Conservation (phyloP, 30 jellyfish, hydroid and myxozoan genomes). For the Morbakka virulenta region DNA sequence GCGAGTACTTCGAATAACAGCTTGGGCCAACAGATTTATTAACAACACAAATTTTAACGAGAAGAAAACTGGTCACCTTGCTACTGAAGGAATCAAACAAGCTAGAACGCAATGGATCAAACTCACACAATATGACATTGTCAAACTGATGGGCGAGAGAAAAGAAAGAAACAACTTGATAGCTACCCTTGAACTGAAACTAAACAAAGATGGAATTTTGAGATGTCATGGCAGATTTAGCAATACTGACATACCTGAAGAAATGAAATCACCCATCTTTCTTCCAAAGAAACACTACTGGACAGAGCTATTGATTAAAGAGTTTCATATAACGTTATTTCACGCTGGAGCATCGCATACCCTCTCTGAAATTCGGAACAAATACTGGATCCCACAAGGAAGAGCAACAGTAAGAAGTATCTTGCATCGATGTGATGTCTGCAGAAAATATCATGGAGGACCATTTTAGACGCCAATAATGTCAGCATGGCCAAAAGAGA, state of each 20-base stretch:
- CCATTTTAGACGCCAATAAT: constrained; percentile 13
- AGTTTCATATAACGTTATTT: background rate
- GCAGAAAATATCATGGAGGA: constrained; percentile 14
- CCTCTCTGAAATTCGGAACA: background rate
- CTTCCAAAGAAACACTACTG: background rate
- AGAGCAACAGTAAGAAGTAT: background rate
- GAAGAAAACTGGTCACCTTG: too few relatives aligned
- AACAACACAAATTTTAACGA: too few relatives aligned
- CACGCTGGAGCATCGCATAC: constrained; percentile 23
- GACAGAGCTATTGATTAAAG: background rate
- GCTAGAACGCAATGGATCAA: too few relatives aligned
- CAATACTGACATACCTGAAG: constrained; percentile 15
- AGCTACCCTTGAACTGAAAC: too few relatives aligned
- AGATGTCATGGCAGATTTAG: constrained; percentile 16
- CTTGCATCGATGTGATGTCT: background rate
- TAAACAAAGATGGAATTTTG: constrained; percentile 15
- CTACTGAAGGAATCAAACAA: too few relatives aligned
- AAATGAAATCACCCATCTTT: constrained; percentile 1
- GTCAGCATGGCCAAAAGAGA: constrained; percentile 33
- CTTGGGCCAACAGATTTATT: constrained; percentile 1
- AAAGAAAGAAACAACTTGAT: too few relatives aligned
- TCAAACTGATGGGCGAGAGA: too few relatives aligned
- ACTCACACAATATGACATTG: too few relatives aligned
- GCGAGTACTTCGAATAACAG: constrained; percentile 14
- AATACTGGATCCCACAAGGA: too few relatives aligned